Evolutionary conservation across 2,888 invertebrate genomes (phyloP).

Genomic region (Phoronis australis): DNA sequence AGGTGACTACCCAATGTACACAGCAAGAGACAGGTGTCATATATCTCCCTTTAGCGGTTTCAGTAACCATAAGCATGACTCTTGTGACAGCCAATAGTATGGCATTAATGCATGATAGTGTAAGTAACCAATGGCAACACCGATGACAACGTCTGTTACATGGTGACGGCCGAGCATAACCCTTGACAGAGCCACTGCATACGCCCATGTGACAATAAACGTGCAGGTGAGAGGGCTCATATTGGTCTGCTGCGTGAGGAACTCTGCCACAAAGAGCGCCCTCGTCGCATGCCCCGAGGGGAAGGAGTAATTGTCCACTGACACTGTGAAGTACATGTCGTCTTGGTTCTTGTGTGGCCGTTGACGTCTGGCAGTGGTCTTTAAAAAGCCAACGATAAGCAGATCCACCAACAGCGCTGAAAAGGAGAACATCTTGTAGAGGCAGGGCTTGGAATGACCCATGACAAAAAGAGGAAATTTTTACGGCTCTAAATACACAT

Average conservation of each 20-base stretch:
- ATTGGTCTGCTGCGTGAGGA: conserved; percentile 59
- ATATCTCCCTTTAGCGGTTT: too few species aligned
- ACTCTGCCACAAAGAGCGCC: conserved; percentile 69
- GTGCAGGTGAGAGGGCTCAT: conserved; percentile 10
- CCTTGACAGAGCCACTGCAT: conserved; percentile 71
- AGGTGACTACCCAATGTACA: too few species aligned
- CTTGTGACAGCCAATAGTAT: too few species aligned
- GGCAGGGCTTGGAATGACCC: too few species aligned
- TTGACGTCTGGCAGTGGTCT: conserved; percentile 71
- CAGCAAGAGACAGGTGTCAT: too few species aligned
- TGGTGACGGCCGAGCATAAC: conserved; percentile 81
- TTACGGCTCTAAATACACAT: too few species aligned
- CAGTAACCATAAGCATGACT: too few species aligned
- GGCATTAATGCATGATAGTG: too few species aligned
- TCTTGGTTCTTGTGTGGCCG: conserved; percentile 67
- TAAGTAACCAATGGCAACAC: conserved; percentile 64
- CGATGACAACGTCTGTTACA: conserved; percentile 75
- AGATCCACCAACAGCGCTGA: conserved; percentile 77
- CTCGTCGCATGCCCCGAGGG: conserved; percentile 93
- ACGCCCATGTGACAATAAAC: conserved; percentile 70
- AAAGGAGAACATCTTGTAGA: too few species aligned
- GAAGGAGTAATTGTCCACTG: conserved; percentile 78
- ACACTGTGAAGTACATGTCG: conserved; percentile 65
- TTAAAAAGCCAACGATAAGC: conserved; percentile 68
- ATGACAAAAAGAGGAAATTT: too few species aligned